Evolutionary conservation across 1,140 invertebrate species (phyloP), one percentile per base, ranked within the genome.

Genomic region (Aphaenogaster ashmeadi): DNA sequence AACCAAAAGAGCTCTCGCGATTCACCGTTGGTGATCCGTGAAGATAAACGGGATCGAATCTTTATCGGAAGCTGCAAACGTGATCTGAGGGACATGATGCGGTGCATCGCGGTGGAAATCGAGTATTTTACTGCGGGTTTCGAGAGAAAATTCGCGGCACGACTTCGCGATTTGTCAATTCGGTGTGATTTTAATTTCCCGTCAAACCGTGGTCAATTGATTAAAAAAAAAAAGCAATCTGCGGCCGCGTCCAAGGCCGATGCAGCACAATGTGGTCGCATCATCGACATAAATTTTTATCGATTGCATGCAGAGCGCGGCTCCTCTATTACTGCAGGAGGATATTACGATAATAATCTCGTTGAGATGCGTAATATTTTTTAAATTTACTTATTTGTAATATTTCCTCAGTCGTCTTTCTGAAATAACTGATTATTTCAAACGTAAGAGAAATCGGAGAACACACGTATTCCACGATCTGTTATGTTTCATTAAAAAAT

Each of bases 11-110:
- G 13, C 21, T 62, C 33, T 54, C n/a, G 71, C 18, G 18, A 54
- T 38, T 54, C 38, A 9, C 27, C 38, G 21, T 58, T 27, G 13
- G 74, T 60, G 44, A 78, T 60, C 8, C 44, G 27, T 58, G 60
- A 38, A n/a, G 7, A 77, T 60, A 47, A 62, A 78, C 27, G 21
- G 0, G 33, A 78, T 78, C 74, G 38, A 44, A 21, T 77, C 13
- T 60, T 21, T 60, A 78, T 78, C 56, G 41, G 58, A 62, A 60
- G 58, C 62, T 38, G 56, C 74, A 78, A 36, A 78, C 74, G 74
- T 60, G 56, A 78, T 60, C 74, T 47, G 74, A 4, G 8, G 5
- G 33, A 78, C 47, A 18, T 36, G 18, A 58, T 58, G 52, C 52
- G 36, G 27, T 33, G 56, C 54, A 27, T 38, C n/a, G 27, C 3